Evolutionary conservation across 2,113 vertebrate genomes (phyloP).

Genomic region (Miniopterus natalensis): DNA sequence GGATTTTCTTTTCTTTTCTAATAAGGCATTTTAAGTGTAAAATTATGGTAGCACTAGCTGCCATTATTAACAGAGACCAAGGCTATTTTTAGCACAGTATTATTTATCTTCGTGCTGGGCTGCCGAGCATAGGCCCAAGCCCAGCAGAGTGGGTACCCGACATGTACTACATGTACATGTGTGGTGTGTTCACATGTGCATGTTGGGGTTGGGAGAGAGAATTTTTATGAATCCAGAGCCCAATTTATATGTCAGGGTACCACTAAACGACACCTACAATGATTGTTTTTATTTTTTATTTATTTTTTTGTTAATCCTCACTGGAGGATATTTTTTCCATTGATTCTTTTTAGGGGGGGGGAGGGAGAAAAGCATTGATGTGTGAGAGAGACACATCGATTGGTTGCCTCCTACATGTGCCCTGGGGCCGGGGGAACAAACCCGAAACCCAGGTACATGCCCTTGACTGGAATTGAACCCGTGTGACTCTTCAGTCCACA

Average conservation of each 20-base stretch:
- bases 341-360: too few relatives aligned
- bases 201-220: background rate
- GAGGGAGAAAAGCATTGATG: too few relatives aligned
- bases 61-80: constrained; percentile 6
- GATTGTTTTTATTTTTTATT: background rate
- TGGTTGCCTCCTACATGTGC: too few relatives aligned
- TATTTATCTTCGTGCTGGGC: constrained; percentile 16
- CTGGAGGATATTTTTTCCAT: too few relatives aligned
- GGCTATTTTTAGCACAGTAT: constrained; percentile 5
- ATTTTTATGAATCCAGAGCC: constrained; percentile 43
- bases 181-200: background rate
- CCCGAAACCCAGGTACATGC: too few relatives aligned
- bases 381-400: too few relatives aligned
- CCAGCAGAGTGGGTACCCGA: background rate
- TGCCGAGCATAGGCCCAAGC: background rate
- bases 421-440: too few relatives aligned
- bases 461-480: too few relatives aligned
- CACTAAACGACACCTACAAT: background rate
- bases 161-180: background rate
- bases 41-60: background rate
- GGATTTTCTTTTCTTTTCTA: constrained; percentile 37
- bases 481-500: too few relatives aligned
- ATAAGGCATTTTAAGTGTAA: constrained; percentile 23
- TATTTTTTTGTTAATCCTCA: background rate
- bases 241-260: background rate